Evolutionary conservation across 2,888 invertebrate genomes (phyloP).

Genomic region (Lasioglossum marginatum): DNA sequence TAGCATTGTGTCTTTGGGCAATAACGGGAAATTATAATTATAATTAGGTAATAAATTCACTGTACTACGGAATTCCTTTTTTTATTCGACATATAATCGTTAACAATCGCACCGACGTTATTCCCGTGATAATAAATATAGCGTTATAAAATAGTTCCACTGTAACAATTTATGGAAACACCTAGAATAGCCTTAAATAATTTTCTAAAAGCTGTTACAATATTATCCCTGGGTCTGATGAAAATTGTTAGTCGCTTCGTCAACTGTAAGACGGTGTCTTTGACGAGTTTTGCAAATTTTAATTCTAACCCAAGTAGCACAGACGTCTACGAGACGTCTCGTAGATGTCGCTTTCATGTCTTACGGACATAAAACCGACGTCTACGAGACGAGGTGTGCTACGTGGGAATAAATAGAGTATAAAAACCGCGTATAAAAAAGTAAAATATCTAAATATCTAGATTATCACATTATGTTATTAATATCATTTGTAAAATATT

Average conservation of each 20-base stretch:
- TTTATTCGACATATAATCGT: constrained; percentile 35
- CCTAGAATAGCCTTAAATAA: constrained; percentile 17
- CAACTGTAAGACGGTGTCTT: not conserved
- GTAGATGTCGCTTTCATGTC: no score
- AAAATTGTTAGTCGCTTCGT: constrained; percentile 2
- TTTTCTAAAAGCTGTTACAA: not conserved
- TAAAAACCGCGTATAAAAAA: constrained; percentile 37
- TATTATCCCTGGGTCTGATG: not conserved
- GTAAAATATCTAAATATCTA: constrained; percentile 38
- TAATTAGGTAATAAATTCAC: constrained; percentile 22
- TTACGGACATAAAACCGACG: no score
- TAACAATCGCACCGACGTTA: constrained; percentile 6
- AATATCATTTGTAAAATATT: constrained; percentile 35
- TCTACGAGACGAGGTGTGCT: no score
- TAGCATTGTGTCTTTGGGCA: not conserved
- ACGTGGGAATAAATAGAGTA: not conserved
- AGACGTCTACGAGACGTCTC: no score
- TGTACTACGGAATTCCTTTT: not conserved
- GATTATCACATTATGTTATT: constrained; percentile 47
- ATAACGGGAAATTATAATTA: not conserved
- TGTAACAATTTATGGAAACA: constrained; percentile 35
- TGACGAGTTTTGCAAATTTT: not conserved
- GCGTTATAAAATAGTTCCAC: constrained; percentile 23
- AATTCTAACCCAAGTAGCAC: no score
- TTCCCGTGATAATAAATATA: constrained; percentile 38